Conservation (phyloP, 1,140 invertebrate genomes). For the Proctacanthus coquilletti region DNA sequence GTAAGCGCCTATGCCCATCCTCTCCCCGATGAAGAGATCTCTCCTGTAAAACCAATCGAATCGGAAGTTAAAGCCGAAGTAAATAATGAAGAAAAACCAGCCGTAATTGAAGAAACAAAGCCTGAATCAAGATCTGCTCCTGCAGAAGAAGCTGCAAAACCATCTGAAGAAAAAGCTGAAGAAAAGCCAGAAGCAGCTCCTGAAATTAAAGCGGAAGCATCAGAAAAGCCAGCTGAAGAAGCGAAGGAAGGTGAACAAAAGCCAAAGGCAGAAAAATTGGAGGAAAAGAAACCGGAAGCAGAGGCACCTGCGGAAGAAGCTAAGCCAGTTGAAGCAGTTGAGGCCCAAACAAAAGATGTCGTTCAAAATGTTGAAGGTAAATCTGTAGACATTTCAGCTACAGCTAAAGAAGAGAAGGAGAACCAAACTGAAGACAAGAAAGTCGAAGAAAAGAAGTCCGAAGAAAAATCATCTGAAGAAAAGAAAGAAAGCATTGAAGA, state of each 20-base stretch:
- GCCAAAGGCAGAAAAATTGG: background rate
- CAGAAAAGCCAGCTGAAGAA: background rate
- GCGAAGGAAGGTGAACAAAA: background rate
- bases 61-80: background rate
- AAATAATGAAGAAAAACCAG: too few relatives aligned
- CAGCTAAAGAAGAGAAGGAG: constrained; percentile 8
- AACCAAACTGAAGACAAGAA: constrained; percentile 1
- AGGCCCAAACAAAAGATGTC: constrained; percentile 7
- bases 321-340: constrained; percentile 6
- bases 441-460: constrained; percentile 9
- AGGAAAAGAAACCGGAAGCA: constrained; percentile 8
- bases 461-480: constrained; percentile 4
- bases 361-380: constrained; percentile 7
- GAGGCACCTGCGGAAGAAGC: constrained; percentile 9
- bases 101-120: background rate
- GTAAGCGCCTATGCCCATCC: constrained; percentile 1
- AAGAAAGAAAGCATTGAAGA: constrained; percentile 5
- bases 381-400: constrained; percentile 1
- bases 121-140: too few relatives aligned
- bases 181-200: constrained; percentile 3
- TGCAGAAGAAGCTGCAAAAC: background rate
- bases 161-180: constrained; percentile 6
- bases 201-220: background rate
- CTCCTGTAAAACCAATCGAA: background rate
- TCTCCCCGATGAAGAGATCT: constrained; percentile 1